Conservation (phyloP, 2,888 invertebrate genomes). For the Mylabris sibirica region DNA sequence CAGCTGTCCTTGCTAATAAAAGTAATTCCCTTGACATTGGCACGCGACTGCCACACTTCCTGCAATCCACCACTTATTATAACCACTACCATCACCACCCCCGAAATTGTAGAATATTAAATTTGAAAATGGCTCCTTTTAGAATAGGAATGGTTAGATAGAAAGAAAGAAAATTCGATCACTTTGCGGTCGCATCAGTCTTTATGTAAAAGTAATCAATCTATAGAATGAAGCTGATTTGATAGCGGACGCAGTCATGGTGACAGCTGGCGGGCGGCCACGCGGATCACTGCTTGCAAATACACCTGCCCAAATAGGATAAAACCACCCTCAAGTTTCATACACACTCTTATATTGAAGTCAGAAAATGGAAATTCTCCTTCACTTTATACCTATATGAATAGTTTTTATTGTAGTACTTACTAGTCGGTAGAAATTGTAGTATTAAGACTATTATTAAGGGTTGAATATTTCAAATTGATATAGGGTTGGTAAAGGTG, state of each 20-base stretch:
- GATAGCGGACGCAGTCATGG: slow-evolving; percentile 44
- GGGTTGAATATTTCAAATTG: not conserved
- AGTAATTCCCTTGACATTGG: slow-evolving; percentile 30
- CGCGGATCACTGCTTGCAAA: slow-evolving; percentile 57
- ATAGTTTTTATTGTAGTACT: not conserved
- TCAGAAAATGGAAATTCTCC: slow-evolving; percentile 1
- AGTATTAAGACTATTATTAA: not conserved
- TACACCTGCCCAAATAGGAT: slow-evolving; percentile 59
- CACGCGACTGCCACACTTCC: slow-evolving; percentile 47
- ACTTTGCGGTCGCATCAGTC: slow-evolving; percentile 30
- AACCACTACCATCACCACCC: not conserved
- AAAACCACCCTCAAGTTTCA: slow-evolving; percentile 33
- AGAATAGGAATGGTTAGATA: too few species aligned
- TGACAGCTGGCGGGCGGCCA: slow-evolving; percentile 58
- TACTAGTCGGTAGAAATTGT: not conserved
- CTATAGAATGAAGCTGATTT: slow-evolving; percentile 38
- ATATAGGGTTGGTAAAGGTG: not conserved
- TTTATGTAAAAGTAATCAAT: slow-evolving; percentile 32
- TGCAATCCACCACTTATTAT: slow-evolving; percentile 14
- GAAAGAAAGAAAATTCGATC: slow-evolving; percentile 22
- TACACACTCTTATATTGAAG: not conserved
- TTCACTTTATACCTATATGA: not conserved
- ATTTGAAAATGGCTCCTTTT: slow-evolving; percentile 9
- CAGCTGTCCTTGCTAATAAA: slow-evolving; percentile 40
- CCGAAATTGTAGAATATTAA: not conserved